Evolutionary conservation across 2,113 vertebrate species (phyloP), one percentile per base, ranked within the genome.

Genomic region (Tricholaema leucomelas): DNA sequence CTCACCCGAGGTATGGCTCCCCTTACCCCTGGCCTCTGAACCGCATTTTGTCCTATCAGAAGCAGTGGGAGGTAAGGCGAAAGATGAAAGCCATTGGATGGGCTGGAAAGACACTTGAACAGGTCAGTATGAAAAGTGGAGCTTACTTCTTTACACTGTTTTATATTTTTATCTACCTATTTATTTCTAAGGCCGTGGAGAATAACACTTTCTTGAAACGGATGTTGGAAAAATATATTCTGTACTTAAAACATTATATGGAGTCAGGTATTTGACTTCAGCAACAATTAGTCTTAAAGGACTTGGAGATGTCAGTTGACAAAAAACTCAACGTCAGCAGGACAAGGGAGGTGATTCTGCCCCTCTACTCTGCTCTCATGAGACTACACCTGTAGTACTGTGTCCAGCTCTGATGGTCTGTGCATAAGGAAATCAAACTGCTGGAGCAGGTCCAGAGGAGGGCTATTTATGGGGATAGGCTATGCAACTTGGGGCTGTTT

Each of bases 31-130:
- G 98, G 98, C 98, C 98, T 90, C 96, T 98, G 8, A 98, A 98
- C 93, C 97, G 86, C 90, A 97, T 98, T 82, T 97, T 99, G 87
- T 98, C 99, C 89, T 99, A 98, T 80, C 98, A 99, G 98, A 99
- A 99, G 96, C 99, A 99, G 74, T 99, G 99, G 99, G 99, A 99
- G 96, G 95, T 99, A 3, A 98, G 97, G 84, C 97, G 98, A 81
- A 99, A 99, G 97, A 99, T 99, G 98, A 99, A 98, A 54, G 99
- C 99, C 83, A 98, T 99, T 15, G 99, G 99, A 69, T 99, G 99
- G 99, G 98, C 98, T 85, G 98, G 97, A 30, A 99, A 99, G 97
- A 98, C 96, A 0, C 96, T 99, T 58, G 98, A 98, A 79, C 99
- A 99, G 98, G 99, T 99, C 11, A 81, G 98, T 94, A 7, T 27